Evolutionary conservation across 2,888 invertebrate species (phyloP).

Genomic region (Stenotaenia linearis): DNA sequence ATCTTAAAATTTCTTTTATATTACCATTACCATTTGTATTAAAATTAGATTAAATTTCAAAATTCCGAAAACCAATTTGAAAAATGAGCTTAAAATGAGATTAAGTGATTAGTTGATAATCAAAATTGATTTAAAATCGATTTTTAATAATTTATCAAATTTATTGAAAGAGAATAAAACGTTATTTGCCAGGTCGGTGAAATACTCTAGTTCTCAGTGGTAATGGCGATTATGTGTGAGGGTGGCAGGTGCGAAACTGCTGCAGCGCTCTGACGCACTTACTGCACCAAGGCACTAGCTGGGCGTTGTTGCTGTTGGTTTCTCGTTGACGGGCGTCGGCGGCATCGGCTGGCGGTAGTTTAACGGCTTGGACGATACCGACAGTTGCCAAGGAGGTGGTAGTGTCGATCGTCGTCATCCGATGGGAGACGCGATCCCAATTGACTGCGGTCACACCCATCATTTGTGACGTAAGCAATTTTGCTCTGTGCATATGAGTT

Average conservation of each 20-base stretch:
- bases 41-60: no score
- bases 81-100: no score
- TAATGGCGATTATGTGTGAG: slow-evolving; percentile 21
- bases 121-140: no score
- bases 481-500: slow-evolving; percentile 8
- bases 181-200: not conserved
- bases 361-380: not conserved
- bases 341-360: not conserved
- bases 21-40: no score
- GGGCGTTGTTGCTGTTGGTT: not conserved
- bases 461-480: slow-evolving; percentile 24
- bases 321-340: not conserved
- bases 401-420: slow-evolving; percentile 8
- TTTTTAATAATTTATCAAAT: no score
- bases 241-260: slow-evolving; percentile 26
- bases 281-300: not conserved
- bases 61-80: no score
- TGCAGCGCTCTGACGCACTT: slow-evolving; percentile 26
- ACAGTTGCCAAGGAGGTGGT: not conserved
- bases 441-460: slow-evolving; percentile 24
- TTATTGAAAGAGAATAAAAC: not conserved
- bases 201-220: not conserved
- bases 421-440: slow-evolving; percentile 15
- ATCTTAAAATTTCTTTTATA: no score
- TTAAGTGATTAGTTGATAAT: no score